phyloP scores from a whole-genome alignment of 2,888 invertebrate genomes.

The Caenorhabditis sinica region DNA sequence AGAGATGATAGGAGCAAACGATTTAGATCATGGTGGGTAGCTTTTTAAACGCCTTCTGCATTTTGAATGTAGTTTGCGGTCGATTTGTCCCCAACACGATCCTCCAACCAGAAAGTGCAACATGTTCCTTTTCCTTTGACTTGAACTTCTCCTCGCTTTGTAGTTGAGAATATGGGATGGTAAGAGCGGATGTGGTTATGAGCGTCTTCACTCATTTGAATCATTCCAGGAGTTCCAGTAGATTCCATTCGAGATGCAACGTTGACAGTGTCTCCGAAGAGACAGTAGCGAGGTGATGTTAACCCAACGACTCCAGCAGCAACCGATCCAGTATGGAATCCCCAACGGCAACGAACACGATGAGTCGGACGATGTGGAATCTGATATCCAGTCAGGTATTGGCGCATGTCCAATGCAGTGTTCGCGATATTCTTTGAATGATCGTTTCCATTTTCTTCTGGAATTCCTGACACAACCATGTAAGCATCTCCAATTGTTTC shows the following conservation, averaged over 20 bases:
- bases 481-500: constrained; percentile 83
- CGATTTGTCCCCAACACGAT: constrained; percentile 65
- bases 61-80: constrained; percentile 67
- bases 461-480: constrained; percentile 82
- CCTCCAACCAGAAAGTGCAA: constrained; percentile 78
- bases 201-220: constrained; percentile 78
- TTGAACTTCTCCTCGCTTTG: constrained; percentile 77
- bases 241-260: constrained; percentile 76
- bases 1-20: not conserved
- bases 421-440: constrained; percentile 79
- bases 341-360: constrained; percentile 81
- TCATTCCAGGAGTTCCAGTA: constrained; percentile 76
- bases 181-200: constrained; percentile 67
- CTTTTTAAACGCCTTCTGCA: constrained; percentile 30
- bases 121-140: constrained; percentile 79
- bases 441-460: constrained; percentile 80
- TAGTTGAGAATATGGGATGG: constrained; percentile 74
- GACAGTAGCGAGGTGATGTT: constrained; percentile 81
- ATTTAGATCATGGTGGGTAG: too few relatives aligned
- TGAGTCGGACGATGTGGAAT: constrained; percentile 77
- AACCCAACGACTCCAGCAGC: constrained; percentile 82
- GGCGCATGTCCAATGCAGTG: constrained; percentile 79
- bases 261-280: constrained; percentile 81
- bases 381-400: constrained; percentile 78
- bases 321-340: constrained; percentile 81